A percentile compares a stretch with the other conserved stretches of the same genome.
Evolutionary conservation across 2,888 invertebrate genomes (phyloP).

Genomic region (Nephrotoma guestfalica): DNA sequence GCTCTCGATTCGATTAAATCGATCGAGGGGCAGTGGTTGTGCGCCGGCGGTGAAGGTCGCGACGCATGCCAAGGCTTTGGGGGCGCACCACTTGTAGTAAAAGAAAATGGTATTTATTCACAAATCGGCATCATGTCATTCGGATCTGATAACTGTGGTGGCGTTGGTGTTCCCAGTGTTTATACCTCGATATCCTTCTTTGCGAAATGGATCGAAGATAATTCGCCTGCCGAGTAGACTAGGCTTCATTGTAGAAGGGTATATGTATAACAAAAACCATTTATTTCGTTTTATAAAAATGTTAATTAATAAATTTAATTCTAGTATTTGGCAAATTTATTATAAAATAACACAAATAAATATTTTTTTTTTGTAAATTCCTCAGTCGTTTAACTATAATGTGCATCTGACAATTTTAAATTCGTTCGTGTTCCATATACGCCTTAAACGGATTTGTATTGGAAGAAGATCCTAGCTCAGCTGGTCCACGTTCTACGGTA

Average conservation of each 20-base stretch:
- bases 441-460: background rate
- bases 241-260: background rate
- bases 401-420: background rate
- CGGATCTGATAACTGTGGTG: constrained; percentile 64
- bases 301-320: background rate
- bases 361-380: background rate
- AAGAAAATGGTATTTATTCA: constrained; percentile 43
- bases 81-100: constrained; percentile 54
- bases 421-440: background rate
- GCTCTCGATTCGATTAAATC: constrained; percentile 34
- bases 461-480: background rate
- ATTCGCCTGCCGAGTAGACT: constrained; percentile 37
- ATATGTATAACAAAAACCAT: background rate
- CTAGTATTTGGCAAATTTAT: background rate
- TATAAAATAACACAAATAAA: background rate
- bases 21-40: constrained; percentile 46
- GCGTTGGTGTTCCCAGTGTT: constrained; percentile 57
- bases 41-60: constrained; percentile 60
- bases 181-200: constrained; percentile 64
- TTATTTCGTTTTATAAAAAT: background rate
- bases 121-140: constrained; percentile 70
- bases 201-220: constrained; percentile 59
- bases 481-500: background rate
- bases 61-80: constrained; percentile 71
- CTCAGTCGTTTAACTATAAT: background rate